A percentile compares a stretch with the other conserved stretches of the same genome.
Conservation (phyloP, 2,797 vertebrate species). For the Leptatherina wallacei region DNA sequence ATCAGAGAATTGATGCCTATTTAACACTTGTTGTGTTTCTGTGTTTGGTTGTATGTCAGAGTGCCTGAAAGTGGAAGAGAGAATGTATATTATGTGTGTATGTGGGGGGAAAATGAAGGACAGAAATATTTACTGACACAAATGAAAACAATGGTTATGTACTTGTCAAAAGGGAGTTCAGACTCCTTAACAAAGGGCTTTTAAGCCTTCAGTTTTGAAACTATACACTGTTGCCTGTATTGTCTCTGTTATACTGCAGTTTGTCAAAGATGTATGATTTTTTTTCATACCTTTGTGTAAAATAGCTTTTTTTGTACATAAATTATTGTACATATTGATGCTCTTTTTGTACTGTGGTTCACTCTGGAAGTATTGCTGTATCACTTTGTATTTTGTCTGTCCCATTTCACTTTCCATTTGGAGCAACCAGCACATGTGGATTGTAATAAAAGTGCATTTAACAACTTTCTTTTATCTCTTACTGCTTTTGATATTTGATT, state of each 20-base stretch:
- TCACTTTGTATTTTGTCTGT: slow-evolving; percentile 66
- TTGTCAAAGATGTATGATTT: slow-evolving; percentile 83
- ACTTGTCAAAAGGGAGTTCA: slow-evolving; percentile 45
- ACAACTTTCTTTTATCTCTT: slow-evolving; percentile 34
- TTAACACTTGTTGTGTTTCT: slow-evolving; percentile 63
- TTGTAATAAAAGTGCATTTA: slow-evolving; percentile 86
- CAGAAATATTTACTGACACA: slow-evolving; percentile 1
- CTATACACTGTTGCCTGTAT: slow-evolving; percentile 76
- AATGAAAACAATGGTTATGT: slow-evolving; percentile 35
- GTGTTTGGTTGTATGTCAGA: slow-evolving; percentile 61
- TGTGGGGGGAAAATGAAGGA: slow-evolving; percentile 1
- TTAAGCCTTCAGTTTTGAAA: slow-evolving; percentile 49
- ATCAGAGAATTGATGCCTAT: slow-evolving; percentile 58
- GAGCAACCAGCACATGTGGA: slow-evolving; percentile 71
- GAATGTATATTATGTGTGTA: slow-evolving; percentile 60
- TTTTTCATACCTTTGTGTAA: slow-evolving; percentile 81
- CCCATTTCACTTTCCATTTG: slow-evolving; percentile 66
- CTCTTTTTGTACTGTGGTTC: slow-evolving; percentile 81
- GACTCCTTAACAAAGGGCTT: slow-evolving; percentile 45
- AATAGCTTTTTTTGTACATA: slow-evolving; percentile 81
- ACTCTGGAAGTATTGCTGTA: slow-evolving; percentile 73
- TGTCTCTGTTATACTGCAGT: slow-evolving; percentile 75
- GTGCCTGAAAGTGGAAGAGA: slow-evolving; percentile 50
- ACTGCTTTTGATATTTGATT: slow-evolving; percentile 6
- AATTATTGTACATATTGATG: slow-evolving; percentile 84